A percentile compares a stretch with the other conserved stretches of the same genome.
Evolutionary conservation across 2,888 invertebrate species (phyloP).

Genomic region (Orchestes rusci): DNA sequence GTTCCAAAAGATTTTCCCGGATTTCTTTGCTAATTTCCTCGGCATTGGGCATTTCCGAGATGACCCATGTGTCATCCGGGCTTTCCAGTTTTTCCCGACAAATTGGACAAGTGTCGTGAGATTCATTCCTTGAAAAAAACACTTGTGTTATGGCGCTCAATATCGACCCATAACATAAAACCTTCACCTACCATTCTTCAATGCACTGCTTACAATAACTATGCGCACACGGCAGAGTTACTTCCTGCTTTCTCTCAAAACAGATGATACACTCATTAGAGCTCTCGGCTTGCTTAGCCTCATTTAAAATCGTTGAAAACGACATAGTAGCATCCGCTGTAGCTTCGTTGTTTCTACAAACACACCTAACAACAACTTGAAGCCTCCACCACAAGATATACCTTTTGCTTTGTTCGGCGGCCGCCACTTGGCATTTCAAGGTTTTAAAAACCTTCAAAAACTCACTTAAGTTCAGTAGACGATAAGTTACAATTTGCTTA

Average conservation of each 20-base stretch:
- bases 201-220: constrained; percentile 64
- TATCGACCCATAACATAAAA: too few relatives aligned
- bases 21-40: constrained; percentile 53
- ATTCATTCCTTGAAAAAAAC: constrained; percentile 52
- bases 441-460: constrained; percentile 56
- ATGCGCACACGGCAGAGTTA: constrained; percentile 63
- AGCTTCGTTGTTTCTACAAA: background rate
- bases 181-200: constrained; percentile 61
- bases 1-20: constrained; percentile 41
- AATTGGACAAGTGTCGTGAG: constrained; percentile 62
- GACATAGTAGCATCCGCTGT: constrained; percentile 28
- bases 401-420: constrained; percentile 38
- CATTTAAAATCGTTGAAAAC: constrained; percentile 40
- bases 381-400: too few relatives aligned
- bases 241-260: constrained; percentile 60
- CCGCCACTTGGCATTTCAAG: constrained; percentile 45
- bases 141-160: too few relatives aligned
- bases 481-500: constrained; percentile 50
- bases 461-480: constrained; percentile 55
- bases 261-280: constrained; percentile 62
- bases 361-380: too few relatives aligned
- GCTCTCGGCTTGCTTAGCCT: constrained; percentile 33
- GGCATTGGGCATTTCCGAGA: constrained; percentile 54
- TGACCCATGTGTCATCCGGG: constrained; percentile 59
- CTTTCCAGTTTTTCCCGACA: constrained; percentile 57